Conservation (phyloP, 1,140 invertebrate species). For the Dendroctonus valens region DNA sequence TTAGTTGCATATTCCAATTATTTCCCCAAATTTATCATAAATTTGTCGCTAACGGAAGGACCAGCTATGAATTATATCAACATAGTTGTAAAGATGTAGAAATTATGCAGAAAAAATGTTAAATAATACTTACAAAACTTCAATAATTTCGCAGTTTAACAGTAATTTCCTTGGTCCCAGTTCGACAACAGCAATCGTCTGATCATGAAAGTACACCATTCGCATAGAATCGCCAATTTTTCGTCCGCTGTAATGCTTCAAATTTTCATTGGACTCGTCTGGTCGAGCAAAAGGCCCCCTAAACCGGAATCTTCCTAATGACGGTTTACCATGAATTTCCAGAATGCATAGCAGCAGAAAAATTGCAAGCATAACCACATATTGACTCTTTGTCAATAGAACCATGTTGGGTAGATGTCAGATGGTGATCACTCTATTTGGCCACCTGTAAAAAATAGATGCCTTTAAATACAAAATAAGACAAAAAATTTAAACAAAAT, state of each 20-base stretch:
- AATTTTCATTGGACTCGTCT: conserved; percentile 41
- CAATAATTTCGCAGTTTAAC: conserved; percentile 76
- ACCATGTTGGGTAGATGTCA: background rate
- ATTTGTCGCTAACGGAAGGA: too few species aligned
- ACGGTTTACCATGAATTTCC: conserved; percentile 16
- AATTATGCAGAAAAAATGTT: background rate
- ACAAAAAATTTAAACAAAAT: too few species aligned
- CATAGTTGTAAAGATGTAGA: background rate
- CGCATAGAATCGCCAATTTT: conserved; percentile 62
- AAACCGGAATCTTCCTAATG: conserved; percentile 48
- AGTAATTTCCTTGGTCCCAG: conserved; percentile 63
- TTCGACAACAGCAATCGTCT: conserved; percentile 77
- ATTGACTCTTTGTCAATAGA: background rate
- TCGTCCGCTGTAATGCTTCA: conserved; percentile 61
- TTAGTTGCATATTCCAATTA: too few species aligned
- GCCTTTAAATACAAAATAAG: too few species aligned
- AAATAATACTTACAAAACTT: conserved; percentile 71
- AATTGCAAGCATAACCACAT: conserved; percentile 17
- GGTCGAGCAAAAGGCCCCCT: conserved; percentile 47
- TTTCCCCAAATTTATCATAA: too few species aligned
- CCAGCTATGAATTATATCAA: background rate
- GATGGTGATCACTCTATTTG: too few species aligned
- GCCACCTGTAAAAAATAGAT: too few species aligned
- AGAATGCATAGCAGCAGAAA: conserved; percentile 11
- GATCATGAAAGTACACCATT: conserved; percentile 75